phyloP scores from a whole-genome alignment of 2,888 invertebrate species.

The Parnassius mnemosyne region DNA sequence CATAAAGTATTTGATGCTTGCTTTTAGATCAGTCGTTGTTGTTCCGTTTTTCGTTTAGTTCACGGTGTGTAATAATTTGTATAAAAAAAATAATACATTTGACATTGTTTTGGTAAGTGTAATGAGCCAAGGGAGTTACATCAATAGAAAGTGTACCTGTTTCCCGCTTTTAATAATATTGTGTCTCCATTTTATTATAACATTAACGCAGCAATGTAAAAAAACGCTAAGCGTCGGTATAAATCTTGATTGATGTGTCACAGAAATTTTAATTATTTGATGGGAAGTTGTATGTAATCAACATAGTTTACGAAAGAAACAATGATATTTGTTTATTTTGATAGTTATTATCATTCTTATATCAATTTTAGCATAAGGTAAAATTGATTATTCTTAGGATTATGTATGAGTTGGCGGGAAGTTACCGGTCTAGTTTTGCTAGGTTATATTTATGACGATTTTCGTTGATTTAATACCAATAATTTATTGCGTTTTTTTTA shows the following conservation, averaged over 20 bases:
- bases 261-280: constrained; percentile 17
- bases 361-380: no score
- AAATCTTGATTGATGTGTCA: constrained; percentile 5
- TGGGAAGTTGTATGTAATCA: constrained; percentile 1
- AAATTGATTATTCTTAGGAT: constrained; percentile 7
- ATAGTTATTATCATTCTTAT: no score
- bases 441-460: constrained; percentile 32
- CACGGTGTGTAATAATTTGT: constrained; percentile 49
- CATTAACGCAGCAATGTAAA: constrained; percentile 1
- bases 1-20: constrained; percentile 63
- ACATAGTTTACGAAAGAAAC: no score
- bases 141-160: background rate
- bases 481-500: background rate
- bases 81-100: constrained; percentile 55
- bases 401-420: constrained; percentile 43
- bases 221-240: constrained; percentile 21
- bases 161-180: background rate
- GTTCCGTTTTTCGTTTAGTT: constrained; percentile 68
- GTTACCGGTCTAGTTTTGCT: constrained; percentile 35
- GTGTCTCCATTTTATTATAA: constrained; percentile 9
- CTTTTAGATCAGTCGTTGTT: constrained; percentile 54
- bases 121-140: constrained; percentile 30
- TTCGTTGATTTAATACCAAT: background rate
- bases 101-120: constrained; percentile 71
- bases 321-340: no score